Percentiles rank a stretch among this genome's conserved stretches.
phyloP scores from a whole-genome alignment of 2,888 invertebrate genomes.

The Furcula furcula region DNA sequence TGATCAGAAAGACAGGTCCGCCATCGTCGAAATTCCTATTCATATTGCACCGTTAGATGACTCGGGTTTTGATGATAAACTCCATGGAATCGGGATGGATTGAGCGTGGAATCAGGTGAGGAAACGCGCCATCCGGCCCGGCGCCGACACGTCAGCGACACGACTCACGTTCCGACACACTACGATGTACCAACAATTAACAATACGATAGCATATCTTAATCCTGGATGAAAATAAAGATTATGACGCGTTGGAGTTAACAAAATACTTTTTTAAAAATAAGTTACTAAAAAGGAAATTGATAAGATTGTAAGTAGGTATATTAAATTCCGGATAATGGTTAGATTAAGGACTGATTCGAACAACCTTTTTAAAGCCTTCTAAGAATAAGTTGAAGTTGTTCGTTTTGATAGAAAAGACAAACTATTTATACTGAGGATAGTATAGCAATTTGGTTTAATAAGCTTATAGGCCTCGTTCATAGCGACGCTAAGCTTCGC shows the following conservation, averaged over 20 bases:
- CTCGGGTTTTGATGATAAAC: too few relatives aligned
- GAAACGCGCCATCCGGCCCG: not conserved
- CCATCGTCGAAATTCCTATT: slow-evolving; percentile 3
- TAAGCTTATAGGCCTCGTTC: too few relatives aligned
- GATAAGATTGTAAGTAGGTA: slow-evolving; percentile 1
- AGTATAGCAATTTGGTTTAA: too few relatives aligned
- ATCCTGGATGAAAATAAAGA: slow-evolving; percentile 21
- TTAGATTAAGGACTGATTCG: too few relatives aligned
- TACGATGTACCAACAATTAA: not conserved
- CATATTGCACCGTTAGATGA: not conserved
- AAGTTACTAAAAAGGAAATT: not conserved
- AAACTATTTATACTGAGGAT: too few relatives aligned
- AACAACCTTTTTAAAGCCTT: too few relatives aligned
- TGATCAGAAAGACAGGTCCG: slow-evolving; percentile 21
- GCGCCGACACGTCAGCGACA: slow-evolving; percentile 2
- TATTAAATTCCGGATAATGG: too few relatives aligned
- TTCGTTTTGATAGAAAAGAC: too few relatives aligned
- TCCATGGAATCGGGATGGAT: too few relatives aligned
- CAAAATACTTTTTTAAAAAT: not conserved
- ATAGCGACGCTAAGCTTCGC: too few relatives aligned
- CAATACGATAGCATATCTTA: slow-evolving; percentile 22
- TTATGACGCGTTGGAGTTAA: slow-evolving; percentile 7
- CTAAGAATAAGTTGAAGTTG: too few relatives aligned
- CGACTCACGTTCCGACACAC: slow-evolving; percentile 2
- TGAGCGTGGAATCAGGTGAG: too few relatives aligned